Base-by-base conservation (phyloP, 2,888 invertebrate species). In the Drosophila nr. perissopoda region DNA sequence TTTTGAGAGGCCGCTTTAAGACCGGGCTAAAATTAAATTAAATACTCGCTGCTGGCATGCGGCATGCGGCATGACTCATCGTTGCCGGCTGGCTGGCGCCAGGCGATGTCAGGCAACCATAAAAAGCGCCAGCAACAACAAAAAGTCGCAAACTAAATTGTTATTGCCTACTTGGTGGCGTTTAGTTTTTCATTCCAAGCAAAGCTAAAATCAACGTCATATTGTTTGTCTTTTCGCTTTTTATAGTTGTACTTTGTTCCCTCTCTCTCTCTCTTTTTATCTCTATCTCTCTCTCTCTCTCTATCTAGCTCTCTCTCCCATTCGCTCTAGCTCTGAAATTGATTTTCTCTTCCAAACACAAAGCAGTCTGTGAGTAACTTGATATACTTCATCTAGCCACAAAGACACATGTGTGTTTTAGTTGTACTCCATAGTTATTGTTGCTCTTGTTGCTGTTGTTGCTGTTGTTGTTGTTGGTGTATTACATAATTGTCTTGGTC, bases 131-230 rank as follows among this genome's bases (percentile, higher is more conserved):
- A 74, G 25, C 54, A 75, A 42, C 69, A 69, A 71, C 74, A 63
- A 75, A 63, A 46, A 69, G 62, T 36, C 76, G 62, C 57, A 52
- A 52, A 76, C 53, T 58, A 80, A 80, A 81, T 74, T 82, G 80
- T 84, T 85, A 79, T 88, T 88, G 88, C 85, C 86, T 84, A 82
- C 77, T 84, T 84, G 74, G 70, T 70, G 78, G 72, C 74, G 67
- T 76, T 89, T 76, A 71, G 74, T 68, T 81, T 68, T 68, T 46
- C 29, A 66, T 58, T 70, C 49, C n/a, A n/a, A 25, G 18, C 25
- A 16, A 13, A 31, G 6, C 65, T 62, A 34, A 82, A 76, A 89
- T 84, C 82, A 81, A 77, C 74, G 75, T 81, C 81, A 74, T 79
- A 77, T 80, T 82, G 81, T 74, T 77, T 77, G 73, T 80, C 78